A percentile compares a stretch with the other conserved stretches of the same genome.
These are phyloP conservation scores for Opisthocomus hoazin DNA, from an alignment of 2,113 vertebrate species.

Conservation along the genomic window DNA sequence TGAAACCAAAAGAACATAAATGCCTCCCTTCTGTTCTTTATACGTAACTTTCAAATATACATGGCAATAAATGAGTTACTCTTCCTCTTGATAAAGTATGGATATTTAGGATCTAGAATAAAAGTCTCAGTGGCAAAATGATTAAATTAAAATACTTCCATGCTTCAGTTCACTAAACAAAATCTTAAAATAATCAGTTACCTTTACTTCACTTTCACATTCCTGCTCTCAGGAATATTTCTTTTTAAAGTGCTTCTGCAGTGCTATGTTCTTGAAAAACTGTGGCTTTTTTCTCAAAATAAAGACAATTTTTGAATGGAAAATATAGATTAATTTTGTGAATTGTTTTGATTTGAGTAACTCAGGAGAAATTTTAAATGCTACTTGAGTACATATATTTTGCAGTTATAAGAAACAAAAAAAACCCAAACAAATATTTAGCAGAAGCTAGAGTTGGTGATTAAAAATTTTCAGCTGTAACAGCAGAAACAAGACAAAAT, in stretches of 20 bases:
- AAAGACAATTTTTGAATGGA: not conserved
- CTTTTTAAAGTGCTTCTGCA: not conserved
- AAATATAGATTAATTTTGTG: not conserved
- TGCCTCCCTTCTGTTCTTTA: not conserved
- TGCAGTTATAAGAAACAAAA: not conserved
- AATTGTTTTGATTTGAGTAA: not conserved
- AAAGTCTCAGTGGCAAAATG: not conserved
- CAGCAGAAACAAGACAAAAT: constrained; percentile 2
- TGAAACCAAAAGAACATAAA: not conserved
- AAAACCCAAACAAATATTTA: not conserved
- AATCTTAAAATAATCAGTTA: not conserved
- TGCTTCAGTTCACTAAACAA: not conserved
- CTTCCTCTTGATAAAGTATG: not conserved
- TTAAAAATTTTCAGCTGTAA: not conserved
- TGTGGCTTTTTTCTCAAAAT: not conserved
- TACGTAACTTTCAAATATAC: not conserved
- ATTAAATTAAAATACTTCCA: not conserved
- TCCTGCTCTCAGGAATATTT: not conserved
- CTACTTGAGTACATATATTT: not conserved
- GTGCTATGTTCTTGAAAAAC: not conserved
- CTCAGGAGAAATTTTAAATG: not conserved
- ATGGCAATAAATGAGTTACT: not conserved
- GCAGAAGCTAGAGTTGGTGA: not conserved
- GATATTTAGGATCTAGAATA: not conserved
- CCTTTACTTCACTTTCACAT: not conserved